Conservation (phyloP, 2,113 vertebrate species). For the Psilopogon haemacephalus region DNA sequence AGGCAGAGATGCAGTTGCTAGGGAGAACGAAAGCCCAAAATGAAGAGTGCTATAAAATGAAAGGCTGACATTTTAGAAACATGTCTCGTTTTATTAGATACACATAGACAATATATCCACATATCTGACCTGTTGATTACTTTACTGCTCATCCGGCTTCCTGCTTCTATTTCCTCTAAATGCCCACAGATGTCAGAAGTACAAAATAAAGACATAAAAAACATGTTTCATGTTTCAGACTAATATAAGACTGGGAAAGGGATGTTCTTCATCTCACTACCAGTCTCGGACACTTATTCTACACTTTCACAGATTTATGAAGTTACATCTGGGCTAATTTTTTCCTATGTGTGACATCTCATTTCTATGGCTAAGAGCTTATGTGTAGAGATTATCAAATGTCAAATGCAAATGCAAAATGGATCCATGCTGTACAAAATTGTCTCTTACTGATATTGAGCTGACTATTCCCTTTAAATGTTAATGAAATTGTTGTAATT, state of each 20-base stretch:
- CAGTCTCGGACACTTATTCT: conserved; percentile 44
- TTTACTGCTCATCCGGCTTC: neutral
- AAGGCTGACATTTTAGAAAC: neutral
- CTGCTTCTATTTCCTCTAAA: neutral
- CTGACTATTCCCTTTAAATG: conserved; percentile 80
- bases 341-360: conserved; percentile 66
- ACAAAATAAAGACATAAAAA: conserved; percentile 46
- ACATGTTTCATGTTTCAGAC: conserved; percentile 5
- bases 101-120: neutral
- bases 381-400: conserved; percentile 77
- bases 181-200: neutral
- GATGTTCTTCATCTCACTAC: conserved; percentile 29
- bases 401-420: conserved; percentile 81
- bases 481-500: conserved; percentile 84
- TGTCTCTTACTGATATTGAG: conserved; percentile 74
- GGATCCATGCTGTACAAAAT: conserved; percentile 68
- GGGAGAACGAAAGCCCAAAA: neutral
- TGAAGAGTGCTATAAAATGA: neutral
- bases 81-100: neutral
- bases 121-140: neutral
- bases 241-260: conserved; percentile 13
- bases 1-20: neutral
- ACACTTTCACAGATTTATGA: conserved; percentile 50
- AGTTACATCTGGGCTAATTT: conserved; percentile 70
- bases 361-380: conserved; percentile 71